A percentile compares a stretch with the other conserved stretches of the same genome.
Conservation (phyloP, 2,113 vertebrate species). For the Phrynosoma blainvillii region DNA sequence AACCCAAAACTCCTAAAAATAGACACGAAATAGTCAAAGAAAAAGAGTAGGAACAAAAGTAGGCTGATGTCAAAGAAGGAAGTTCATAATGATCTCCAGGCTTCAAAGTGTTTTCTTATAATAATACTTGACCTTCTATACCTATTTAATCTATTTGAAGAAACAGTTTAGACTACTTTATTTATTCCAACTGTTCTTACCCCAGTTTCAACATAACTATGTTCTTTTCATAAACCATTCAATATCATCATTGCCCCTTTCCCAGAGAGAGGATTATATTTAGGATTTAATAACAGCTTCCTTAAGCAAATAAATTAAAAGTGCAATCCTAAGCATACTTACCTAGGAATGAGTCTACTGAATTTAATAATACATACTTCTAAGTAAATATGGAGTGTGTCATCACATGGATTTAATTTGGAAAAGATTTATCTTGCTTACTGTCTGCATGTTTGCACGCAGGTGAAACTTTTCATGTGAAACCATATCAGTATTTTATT, state of each 20-base stretch:
- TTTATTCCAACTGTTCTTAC: not conserved
- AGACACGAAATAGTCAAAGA: slow-evolving; percentile 7
- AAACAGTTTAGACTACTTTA: not conserved
- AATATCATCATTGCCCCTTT: no score
- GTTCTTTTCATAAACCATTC: not conserved
- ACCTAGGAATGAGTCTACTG: no score
- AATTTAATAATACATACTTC: no score
- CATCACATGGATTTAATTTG: not conserved
- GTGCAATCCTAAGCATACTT: not conserved
- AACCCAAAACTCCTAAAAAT: no score
- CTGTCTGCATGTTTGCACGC: not conserved
- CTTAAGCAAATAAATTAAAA: not conserved
- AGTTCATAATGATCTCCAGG: not conserved
- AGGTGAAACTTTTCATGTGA: no score
- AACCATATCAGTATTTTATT: not conserved
- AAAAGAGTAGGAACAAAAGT: slow-evolving; percentile 34
- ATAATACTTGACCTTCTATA: not conserved
- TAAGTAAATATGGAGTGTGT: not conserved
- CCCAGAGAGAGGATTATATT: no score
- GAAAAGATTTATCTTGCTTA: not conserved
- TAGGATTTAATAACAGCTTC: not conserved
- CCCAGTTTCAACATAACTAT: not conserved
- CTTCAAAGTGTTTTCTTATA: not conserved
- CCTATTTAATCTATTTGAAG: not conserved
- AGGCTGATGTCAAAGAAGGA: not conserved